These are phyloP conservation scores for Eumacrocentrus americanus DNA, from an alignment of 2,888 invertebrate species.

Conservation along the genomic window DNA sequence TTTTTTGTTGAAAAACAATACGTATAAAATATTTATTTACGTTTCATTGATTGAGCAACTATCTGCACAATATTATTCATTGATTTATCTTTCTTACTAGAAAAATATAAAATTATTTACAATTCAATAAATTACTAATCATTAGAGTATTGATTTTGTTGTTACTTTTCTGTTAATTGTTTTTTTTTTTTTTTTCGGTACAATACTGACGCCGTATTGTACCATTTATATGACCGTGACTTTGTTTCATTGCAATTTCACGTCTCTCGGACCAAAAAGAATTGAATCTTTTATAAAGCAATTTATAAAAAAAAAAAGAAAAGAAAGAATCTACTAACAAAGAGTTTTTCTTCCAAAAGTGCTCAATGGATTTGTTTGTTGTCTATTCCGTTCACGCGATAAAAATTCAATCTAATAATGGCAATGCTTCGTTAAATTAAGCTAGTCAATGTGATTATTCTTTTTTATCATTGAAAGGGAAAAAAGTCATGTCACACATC, in stretches of 20 bases:
- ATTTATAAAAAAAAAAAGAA: too few relatives aligned
- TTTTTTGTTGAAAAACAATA: slow-evolving; percentile 50
- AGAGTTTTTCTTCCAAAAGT: too few relatives aligned
- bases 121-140: slow-evolving; percentile 57
- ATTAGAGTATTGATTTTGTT: slow-evolving; percentile 29
- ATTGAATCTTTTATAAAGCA: neutral
- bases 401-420: slow-evolving; percentile 13
- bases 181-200: slow-evolving; percentile 37
- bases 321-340: too few relatives aligned
- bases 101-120: slow-evolving; percentile 60
- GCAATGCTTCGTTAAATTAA: slow-evolving; percentile 11
- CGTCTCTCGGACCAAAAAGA: slow-evolving; percentile 23
- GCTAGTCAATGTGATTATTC: too few relatives aligned
- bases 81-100: slow-evolving; percentile 43
- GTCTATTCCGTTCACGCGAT: too few relatives aligned
- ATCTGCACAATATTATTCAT: slow-evolving; percentile 49
- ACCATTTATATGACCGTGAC: slow-evolving; percentile 25
- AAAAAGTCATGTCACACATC: neutral
- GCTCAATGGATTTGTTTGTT: too few relatives aligned
- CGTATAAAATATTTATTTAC: slow-evolving; percentile 58
- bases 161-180: slow-evolving; percentile 14
- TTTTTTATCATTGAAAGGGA: slow-evolving; percentile 3
- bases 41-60: slow-evolving; percentile 46
- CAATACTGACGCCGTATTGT: slow-evolving; percentile 44
- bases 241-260: slow-evolving; percentile 37